Conservation (phyloP, 2,797 vertebrate genomes). For the Ctenosaura bakeri region DNA sequence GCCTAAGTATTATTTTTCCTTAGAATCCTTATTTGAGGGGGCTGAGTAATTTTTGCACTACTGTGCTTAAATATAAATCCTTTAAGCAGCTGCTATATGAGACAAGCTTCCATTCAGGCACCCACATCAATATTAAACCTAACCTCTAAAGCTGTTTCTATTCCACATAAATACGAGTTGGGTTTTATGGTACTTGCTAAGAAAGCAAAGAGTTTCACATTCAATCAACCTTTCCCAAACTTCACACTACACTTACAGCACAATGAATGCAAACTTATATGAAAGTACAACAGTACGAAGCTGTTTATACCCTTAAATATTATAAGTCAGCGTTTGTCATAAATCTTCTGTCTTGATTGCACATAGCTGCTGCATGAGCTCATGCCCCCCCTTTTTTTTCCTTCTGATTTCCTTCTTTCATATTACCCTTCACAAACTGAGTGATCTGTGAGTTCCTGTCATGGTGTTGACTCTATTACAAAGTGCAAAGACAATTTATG, state of each 20-base stretch:
- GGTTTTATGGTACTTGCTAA: slow-evolving; percentile 66
- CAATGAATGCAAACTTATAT: slow-evolving; percentile 52
- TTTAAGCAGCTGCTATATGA: slow-evolving; percentile 2
- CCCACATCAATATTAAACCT: slow-evolving; percentile 9
- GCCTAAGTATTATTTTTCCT: background rate
- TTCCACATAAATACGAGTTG: slow-evolving; percentile 52
- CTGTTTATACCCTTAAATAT: slow-evolving; percentile 82
- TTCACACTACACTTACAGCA: slow-evolving; percentile 69
- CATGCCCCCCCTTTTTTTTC: slow-evolving; percentile 40
- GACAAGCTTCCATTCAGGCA: slow-evolving; percentile 25
- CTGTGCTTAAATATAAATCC: slow-evolving; percentile 20
- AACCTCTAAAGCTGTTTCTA: slow-evolving; percentile 49
- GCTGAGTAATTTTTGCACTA: slow-evolving; percentile 34
- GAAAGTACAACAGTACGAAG: slow-evolving; percentile 74
- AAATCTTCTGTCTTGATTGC: slow-evolving; percentile 78
- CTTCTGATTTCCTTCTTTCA: slow-evolving; percentile 78
- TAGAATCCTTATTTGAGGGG: background rate
- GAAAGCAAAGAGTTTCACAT: slow-evolving; percentile 58
- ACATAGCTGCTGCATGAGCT: slow-evolving; percentile 74
- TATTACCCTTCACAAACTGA: slow-evolving; percentile 80
- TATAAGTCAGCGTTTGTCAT: slow-evolving; percentile 74
- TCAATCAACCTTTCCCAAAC: slow-evolving; percentile 65
- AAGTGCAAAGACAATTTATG: slow-evolving; percentile 81
- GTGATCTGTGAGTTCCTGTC: slow-evolving; percentile 82
- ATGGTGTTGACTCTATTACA: slow-evolving; percentile 82